phyloP scores from a whole-genome alignment of 2,888 invertebrate species.

The Rhamphomyia laevipes region DNA sequence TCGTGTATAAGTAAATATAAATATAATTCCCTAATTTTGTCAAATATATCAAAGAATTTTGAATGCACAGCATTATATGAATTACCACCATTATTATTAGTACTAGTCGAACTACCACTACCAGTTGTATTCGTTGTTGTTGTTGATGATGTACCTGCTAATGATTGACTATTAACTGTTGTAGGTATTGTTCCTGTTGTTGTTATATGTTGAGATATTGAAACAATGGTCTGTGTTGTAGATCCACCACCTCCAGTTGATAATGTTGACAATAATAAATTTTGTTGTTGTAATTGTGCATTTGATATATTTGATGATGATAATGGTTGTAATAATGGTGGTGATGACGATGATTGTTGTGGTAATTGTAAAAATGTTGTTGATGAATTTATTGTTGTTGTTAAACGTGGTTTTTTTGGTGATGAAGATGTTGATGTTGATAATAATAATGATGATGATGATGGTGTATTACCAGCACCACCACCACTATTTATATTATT shows the following conservation, averaged over 20 bases:
- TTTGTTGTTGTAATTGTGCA: background rate
- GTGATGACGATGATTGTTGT: conserved; percentile 16
- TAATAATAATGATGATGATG: background rate
- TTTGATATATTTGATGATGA: background rate
- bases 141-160: conserved; percentile 5
- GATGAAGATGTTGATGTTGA: conserved; percentile 26
- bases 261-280: background rate
- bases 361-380: conserved; percentile 5
- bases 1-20: conserved; percentile 32
- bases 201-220: conserved; percentile 20
- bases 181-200: background rate
- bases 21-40: conserved; percentile 35
- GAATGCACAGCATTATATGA: conserved; percentile 15
- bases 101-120: background rate
- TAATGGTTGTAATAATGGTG: conserved; percentile 14
- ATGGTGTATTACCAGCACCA: too few relatives aligned
- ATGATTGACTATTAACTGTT: conserved; percentile 1
- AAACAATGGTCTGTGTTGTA: conserved; percentile 10
- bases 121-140: conserved; percentile 1
- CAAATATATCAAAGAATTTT: conserved; percentile 34
- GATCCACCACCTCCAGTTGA: background rate
- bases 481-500: background rate
- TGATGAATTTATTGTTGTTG: conserved; percentile 3
- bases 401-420: conserved; percentile 30
- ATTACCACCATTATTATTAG: background rate